phyloP scores from a whole-genome alignment of 2,797 vertebrate species.

The Centroberyx gerrardi region DNA sequence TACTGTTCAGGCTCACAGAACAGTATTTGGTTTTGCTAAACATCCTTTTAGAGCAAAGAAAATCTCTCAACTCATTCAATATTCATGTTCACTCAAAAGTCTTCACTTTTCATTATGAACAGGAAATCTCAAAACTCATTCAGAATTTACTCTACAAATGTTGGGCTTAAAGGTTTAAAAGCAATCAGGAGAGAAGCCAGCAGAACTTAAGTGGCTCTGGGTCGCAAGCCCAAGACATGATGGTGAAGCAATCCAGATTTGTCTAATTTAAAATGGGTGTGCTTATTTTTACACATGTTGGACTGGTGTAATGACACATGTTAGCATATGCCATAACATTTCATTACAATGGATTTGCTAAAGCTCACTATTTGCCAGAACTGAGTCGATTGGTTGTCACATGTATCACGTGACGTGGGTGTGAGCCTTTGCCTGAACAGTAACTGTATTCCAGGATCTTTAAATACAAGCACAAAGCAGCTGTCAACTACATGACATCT shows the following conservation, averaged over 20 bases:
- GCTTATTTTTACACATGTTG: neutral
- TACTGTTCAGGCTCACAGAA: neutral
- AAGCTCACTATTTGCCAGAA: conserved; percentile 28
- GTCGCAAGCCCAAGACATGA: neutral
- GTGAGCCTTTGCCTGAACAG: neutral
- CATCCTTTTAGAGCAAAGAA: neutral
- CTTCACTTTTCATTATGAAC: conserved; percentile 6
- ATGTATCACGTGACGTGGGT: conserved; percentile 41
- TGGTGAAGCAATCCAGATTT: conserved; percentile 1
- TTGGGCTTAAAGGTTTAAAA: neutral
- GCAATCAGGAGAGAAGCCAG: neutral
- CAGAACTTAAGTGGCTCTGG: neutral
- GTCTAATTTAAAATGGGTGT: neutral
- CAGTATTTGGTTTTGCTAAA: neutral
- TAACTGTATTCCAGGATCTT: conserved; percentile 9
- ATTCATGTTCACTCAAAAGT: conserved; percentile 8
- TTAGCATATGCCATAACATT: too few relatives aligned
- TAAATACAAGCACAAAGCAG: conserved; percentile 47
- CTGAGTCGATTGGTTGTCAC: conserved; percentile 11
- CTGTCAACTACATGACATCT: conserved; percentile 26
- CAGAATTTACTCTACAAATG: conserved; percentile 12
- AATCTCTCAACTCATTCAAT: neutral
- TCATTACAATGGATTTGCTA: conserved; percentile 17
- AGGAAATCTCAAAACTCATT: conserved; percentile 19
- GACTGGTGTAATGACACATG: neutral